These are phyloP conservation scores for Eurypyga helias DNA, from an alignment of 2,113 vertebrate genomes.

Conservation along the genomic window DNA sequence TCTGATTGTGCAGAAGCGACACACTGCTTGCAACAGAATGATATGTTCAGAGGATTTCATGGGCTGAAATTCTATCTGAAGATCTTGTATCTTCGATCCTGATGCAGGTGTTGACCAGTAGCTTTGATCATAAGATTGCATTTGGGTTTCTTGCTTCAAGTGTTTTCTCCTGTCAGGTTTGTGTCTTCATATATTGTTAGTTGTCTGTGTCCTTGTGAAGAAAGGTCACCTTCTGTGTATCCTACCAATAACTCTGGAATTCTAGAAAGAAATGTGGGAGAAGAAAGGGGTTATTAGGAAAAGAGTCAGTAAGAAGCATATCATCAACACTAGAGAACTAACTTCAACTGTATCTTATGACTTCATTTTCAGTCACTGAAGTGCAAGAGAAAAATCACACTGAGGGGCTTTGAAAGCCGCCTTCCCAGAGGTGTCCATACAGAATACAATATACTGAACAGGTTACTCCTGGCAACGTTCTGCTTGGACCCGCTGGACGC, in stretches of 20 bases:
- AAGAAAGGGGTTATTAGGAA: neutral
- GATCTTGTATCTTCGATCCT: conserved; percentile 78
- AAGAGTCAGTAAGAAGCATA: neutral
- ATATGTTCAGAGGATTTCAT: conserved; percentile 82
- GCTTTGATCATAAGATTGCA: conserved; percentile 88
- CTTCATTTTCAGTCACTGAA: neutral
- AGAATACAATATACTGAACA: fast-evolving
- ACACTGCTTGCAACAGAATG: conserved; percentile 86
- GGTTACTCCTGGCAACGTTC: neutral
- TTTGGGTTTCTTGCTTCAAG: conserved; percentile 89
- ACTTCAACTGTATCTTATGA: neutral
- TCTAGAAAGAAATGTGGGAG: conserved; percentile 65
- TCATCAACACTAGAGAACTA: neutral
- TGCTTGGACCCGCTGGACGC: neutral
- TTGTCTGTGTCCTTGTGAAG: conserved; percentile 92
- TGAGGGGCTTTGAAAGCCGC: neutral
- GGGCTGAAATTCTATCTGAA: conserved; percentile 81
- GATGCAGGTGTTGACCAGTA: conserved; percentile 83
- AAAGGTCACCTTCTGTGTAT: conserved; percentile 89
- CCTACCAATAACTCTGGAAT: conserved; percentile 84
- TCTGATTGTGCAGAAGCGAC: conserved; percentile 99
- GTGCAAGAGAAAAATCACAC: neutral
- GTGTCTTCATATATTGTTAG: conserved; percentile 87
- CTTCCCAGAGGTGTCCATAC: fast-evolving
- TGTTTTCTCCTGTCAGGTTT: conserved; percentile 88